These are phyloP conservation scores for Austrofundulus limnaeus DNA, from an alignment of 2,113 vertebrate species.

Conservation along the genomic window DNA sequence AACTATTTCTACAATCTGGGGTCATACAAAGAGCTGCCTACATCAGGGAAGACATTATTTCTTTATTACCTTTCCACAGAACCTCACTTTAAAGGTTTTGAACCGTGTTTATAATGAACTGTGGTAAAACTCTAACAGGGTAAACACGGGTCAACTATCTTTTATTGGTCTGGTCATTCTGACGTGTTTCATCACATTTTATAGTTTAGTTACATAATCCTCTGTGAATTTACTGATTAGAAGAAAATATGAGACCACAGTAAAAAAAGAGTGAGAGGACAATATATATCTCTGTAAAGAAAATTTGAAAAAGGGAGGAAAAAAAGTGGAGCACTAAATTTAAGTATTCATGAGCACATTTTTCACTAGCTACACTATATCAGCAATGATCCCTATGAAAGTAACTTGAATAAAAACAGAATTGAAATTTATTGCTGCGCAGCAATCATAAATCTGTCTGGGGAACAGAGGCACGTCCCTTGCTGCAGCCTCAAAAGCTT, in stretches of 20 bases:
- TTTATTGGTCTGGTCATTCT: no score
- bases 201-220: constrained; percentile 41
- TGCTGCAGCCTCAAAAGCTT: constrained; percentile 72
- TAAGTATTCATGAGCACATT: constrained; percentile 68
- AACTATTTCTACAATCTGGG: no score
- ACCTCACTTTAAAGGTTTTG: no score
- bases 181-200: constrained; percentile 54
- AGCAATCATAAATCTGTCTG: constrained; percentile 70
- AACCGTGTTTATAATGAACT: no score
- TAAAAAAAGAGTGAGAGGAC: constrained; percentile 10
- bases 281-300: constrained; percentile 37
- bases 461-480: constrained; percentile 62
- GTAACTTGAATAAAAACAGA: constrained; percentile 74
- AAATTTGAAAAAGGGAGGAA: not conserved
- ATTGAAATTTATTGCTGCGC: constrained; percentile 71
- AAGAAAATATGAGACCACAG: constrained; percentile 27
- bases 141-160: no score
- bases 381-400: constrained; percentile 71
- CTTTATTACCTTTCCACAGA: no score
- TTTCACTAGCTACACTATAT: constrained; percentile 62
- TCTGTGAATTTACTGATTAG: constrained; percentile 21
- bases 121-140: no score
- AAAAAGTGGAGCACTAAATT: constrained; percentile 54
- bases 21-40: no score
- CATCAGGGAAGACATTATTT: no score